These are phyloP conservation scores for Phalacrocorax carbo DNA, from an alignment of 2,113 vertebrate genomes.

Conservation along the genomic window DNA sequence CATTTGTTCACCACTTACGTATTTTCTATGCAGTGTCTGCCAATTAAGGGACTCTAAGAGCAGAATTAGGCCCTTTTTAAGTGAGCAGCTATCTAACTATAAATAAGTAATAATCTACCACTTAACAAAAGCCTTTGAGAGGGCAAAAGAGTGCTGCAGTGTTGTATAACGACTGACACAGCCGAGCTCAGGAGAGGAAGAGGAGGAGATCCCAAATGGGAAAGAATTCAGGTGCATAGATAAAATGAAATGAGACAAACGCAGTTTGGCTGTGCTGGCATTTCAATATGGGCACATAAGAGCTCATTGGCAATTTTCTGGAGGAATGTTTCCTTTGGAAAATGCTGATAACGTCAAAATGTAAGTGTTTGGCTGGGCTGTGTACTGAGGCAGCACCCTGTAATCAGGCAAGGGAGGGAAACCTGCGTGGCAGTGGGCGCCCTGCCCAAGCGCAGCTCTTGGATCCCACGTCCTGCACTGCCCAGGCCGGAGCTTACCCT, in stretches of 20 bases:
- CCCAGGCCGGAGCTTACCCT: background rate
- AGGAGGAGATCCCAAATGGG: background rate
- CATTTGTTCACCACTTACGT: background rate
- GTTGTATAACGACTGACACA: background rate
- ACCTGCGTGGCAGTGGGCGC: background rate
- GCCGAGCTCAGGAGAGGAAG: background rate
- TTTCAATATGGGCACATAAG: background rate
- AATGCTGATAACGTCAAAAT: background rate
- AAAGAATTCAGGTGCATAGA: background rate
- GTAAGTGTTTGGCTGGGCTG: background rate
- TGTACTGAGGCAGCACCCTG: background rate
- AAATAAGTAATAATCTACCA: slow-evolving; percentile 16
- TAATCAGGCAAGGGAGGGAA: background rate
- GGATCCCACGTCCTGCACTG: background rate
- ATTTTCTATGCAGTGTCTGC: background rate
- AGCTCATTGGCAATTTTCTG: background rate
- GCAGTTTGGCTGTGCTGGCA: background rate
- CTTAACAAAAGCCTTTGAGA: background rate
- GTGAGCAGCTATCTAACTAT: background rate
- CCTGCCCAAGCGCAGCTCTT: background rate
- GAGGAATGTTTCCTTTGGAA: background rate
- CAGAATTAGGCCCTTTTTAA: slow-evolving; percentile 15
- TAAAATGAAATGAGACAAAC: background rate
- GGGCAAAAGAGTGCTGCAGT: background rate
- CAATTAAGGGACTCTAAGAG: background rate